These are phyloP conservation scores for Acanthosepion pharaonis DNA, from an alignment of 2,888 invertebrate genomes.

Conservation along the genomic window DNA sequence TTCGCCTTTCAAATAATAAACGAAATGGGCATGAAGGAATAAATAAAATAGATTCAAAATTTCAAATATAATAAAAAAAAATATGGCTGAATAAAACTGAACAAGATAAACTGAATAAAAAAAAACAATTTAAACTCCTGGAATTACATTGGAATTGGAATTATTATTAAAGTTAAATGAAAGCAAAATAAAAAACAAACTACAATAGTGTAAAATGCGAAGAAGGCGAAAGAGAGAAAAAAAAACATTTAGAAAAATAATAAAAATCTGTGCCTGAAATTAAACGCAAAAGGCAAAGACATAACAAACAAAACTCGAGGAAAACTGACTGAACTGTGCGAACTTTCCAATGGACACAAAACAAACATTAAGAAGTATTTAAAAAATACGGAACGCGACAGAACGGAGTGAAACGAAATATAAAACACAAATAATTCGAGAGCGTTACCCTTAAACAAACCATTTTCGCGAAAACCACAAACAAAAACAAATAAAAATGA, in stretches of 20 bases:
- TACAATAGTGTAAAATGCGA: neutral
- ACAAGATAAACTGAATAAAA: too few species aligned
- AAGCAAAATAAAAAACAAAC: neutral
- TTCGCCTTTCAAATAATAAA: neutral
- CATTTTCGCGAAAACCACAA: neutral
- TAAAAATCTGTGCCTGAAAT: neutral
- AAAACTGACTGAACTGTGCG: neutral
- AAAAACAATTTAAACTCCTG: too few species aligned
- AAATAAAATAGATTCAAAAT: neutral
- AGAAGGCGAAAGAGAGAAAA: too few species aligned
- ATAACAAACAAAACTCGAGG: neutral
- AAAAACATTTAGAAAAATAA: neutral
- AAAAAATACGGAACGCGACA: constrained; percentile 2
- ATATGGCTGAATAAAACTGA: too few species aligned
- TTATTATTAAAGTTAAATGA: too few species aligned
- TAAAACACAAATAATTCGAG: neutral
- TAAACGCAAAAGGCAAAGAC: neutral
- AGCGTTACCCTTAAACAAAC: constrained; percentile 17
- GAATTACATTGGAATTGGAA: too few species aligned
- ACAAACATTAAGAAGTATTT: constrained; percentile 33
- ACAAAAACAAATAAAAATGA: neutral
- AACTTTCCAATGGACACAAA: neutral
- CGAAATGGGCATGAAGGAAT: neutral
- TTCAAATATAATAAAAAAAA: too few species aligned
- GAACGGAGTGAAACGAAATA: neutral